Evolutionary conservation across 2,888 invertebrate genomes (phyloP).

Genomic region (Ypsolopha sequella): DNA sequence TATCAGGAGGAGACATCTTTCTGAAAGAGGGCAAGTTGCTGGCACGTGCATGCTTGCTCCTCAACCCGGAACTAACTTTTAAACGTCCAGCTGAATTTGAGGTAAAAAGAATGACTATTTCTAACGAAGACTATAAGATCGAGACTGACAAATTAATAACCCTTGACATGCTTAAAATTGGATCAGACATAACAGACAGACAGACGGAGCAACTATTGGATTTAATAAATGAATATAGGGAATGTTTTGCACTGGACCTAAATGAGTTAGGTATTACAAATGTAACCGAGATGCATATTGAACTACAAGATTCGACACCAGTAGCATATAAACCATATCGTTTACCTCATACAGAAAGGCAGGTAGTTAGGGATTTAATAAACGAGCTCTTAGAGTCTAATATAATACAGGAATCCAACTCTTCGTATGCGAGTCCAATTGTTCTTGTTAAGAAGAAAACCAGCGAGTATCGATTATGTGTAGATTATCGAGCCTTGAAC

Average conservation of each 20-base stretch:
- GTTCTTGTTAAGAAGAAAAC: slow-evolving; percentile 17
- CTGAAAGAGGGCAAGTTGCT: background rate
- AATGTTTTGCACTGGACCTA: background rate
- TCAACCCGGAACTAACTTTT: background rate
- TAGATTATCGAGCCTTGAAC: slow-evolving; percentile 13
- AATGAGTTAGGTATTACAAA: background rate
- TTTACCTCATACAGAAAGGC: slow-evolving; percentile 7
- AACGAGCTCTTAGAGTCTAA: slow-evolving; percentile 3
- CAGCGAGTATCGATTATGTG: slow-evolving; percentile 14
- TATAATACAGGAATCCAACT: slow-evolving; percentile 5
- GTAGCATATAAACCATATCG: slow-evolving; percentile 7
- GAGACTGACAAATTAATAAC: background rate
- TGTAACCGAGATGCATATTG: slow-evolving; percentile 1
- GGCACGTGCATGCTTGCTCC: background rate
- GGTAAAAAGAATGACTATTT: background rate
- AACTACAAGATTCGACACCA: slow-evolving; percentile 7
- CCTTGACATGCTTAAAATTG: background rate
- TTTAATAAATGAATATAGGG: background rate
- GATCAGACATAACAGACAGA: background rate
- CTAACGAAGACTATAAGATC: background rate
- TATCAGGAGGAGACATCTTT: background rate
- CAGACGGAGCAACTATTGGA: background rate
- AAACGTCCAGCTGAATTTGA: background rate
- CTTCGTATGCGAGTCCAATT: slow-evolving; percentile 16
- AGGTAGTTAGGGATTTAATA: slow-evolving; percentile 6